phyloP scores from a whole-genome alignment of 2,113 vertebrate species.

The Cyanistes caeruleus region DNA sequence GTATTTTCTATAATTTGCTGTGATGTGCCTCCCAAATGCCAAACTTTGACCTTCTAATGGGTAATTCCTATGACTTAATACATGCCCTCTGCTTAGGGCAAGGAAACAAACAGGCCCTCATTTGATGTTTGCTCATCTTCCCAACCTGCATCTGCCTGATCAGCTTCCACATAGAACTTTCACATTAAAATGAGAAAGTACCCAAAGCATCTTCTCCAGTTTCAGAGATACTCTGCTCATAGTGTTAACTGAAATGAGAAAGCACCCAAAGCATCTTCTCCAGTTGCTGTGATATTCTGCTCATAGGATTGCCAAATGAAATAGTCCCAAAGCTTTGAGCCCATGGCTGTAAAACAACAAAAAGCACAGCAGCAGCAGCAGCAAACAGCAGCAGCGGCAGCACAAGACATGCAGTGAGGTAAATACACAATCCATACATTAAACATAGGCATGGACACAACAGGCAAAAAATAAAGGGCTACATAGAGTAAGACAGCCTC shows the following conservation, averaged over 20 bases:
- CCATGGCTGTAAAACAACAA: conserved; percentile 56
- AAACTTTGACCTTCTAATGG: neutral
- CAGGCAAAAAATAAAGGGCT: conserved; percentile 71
- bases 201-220: neutral
- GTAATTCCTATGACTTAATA: neutral
- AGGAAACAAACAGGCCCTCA: neutral
- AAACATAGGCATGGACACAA: conserved; percentile 71
- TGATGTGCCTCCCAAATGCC: neutral
- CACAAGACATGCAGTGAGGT: conserved; percentile 71
- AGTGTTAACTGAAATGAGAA: neutral
- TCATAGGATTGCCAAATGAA: conserved; percentile 1
- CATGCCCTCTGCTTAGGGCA: neutral
- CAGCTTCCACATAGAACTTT: neutral
- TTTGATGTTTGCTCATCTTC: neutral
- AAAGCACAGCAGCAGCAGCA: conserved; percentile 62
- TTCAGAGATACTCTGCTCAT: neutral
- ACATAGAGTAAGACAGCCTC: conserved; percentile 80
- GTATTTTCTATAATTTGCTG: neutral
- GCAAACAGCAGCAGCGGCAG: conserved; percentile 37
- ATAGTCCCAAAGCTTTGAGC: conserved; percentile 66
- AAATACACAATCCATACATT: conserved; percentile 55
- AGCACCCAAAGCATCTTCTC: neutral
- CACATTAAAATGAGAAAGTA: neutral
- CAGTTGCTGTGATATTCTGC: neutral
- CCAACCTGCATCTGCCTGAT: neutral